Base-by-base conservation (phyloP, 2,888 invertebrate species). In the Thysanoteuthis rhombus region DNA sequence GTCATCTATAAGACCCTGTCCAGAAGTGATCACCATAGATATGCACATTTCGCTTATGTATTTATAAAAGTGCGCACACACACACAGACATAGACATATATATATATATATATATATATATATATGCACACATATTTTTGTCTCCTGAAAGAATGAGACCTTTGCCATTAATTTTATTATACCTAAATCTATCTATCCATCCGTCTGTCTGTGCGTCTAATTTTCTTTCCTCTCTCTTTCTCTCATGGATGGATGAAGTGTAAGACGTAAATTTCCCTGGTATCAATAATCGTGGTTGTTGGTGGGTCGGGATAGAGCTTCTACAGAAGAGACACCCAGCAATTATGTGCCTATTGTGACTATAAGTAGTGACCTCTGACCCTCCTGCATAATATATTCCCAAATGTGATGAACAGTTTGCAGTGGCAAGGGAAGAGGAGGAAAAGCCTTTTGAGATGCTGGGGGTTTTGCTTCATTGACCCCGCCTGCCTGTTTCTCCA, bases 271-370 rank as follows among this genome's bases (percentile, higher is more conserved):
- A 75, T 75, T 25, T 75, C 75, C n/a, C n/a, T 75, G 75, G n/a
- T 75, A 75, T 75, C 75, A 75, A 75, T 75, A 75, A 36, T 75
- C n/a, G 75, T 16, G n/a, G 75, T 75, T 36, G 36, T 58, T 28
- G n/a, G n/a, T 10, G n/a, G 12, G n/a, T 0, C 1, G 4, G n/a
- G 75, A 12, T n/a, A 36, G n/a, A 19, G 16, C 2, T 25, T 25
- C 75, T 19, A 75, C n/a, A 36, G 16, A 75, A 16, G 75, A 19
- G 36, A n/a, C n/a, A 36, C n/a, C n/a, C 75, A 75, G 75, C 75
- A 75, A 75, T 75, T 75, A 75, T 75, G 75, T 75, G 75, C 75
- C 75, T n/a, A 75, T 75, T 75, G 75, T 75, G 75, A 75, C 75
- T 75, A 75, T 75, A 75, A 75, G 75, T 36, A 75, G 75, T 75